These are phyloP conservation scores for Tigriopus japonicus DNA, from an alignment of 1,140 invertebrate species.

Conservation along the genomic window DNA sequence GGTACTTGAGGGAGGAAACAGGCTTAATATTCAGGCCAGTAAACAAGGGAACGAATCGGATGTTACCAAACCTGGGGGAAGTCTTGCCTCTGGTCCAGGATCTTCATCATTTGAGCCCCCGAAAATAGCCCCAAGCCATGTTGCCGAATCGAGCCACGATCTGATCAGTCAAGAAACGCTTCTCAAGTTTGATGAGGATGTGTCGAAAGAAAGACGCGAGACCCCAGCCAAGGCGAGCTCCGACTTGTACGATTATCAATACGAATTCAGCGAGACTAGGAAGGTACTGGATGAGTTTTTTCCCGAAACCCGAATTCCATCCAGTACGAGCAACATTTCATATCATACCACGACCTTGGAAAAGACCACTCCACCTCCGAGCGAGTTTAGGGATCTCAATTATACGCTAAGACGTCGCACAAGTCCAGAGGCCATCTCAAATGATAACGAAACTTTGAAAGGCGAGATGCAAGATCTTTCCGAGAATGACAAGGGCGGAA, in stretches of 20 bases:
- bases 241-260: constrained; percentile 37
- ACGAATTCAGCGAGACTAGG: constrained; percentile 72
- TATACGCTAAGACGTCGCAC: constrained; percentile 58
- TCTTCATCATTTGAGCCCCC: too few relatives aligned
- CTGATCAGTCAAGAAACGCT: constrained; percentile 21
- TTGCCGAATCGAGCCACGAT: too few relatives aligned
- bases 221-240: neutral
- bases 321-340: constrained; percentile 38
- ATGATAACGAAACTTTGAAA: constrained; percentile 25
- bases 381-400: constrained; percentile 23
- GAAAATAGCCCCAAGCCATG: too few relatives aligned
- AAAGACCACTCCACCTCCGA: constrained; percentile 32
- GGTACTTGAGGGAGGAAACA: too few relatives aligned
- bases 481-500: constrained; percentile 13
- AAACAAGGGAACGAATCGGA: too few relatives aligned
- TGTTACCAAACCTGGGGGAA: too few relatives aligned
- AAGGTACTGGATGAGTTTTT: constrained; percentile 82
- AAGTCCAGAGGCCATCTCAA: constrained; percentile 19
- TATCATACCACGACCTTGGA: constrained; percentile 62
- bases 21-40: too few relatives aligned
- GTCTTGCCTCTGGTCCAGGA: too few relatives aligned
- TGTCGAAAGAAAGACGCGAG: neutral
- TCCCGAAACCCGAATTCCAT: constrained; percentile 38
- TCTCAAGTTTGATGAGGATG: constrained; percentile 25
- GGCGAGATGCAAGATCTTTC: constrained; percentile 22